phyloP scores from a whole-genome alignment of 2,888 invertebrate species.

The Pemphredon lugubris region DNA sequence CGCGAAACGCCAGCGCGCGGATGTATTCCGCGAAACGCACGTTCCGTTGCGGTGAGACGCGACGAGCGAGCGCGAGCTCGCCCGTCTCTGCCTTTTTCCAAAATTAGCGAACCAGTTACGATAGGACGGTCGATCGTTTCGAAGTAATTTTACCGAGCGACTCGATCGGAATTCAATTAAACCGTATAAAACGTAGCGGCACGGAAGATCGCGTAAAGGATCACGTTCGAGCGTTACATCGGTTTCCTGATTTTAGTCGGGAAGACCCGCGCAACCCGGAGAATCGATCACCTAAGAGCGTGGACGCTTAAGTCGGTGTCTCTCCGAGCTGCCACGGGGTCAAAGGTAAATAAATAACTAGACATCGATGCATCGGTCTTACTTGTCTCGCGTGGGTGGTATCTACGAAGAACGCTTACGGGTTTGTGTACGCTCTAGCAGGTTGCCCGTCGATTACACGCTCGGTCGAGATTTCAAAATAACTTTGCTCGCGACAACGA shows the following conservation, averaged over 20 bases:
- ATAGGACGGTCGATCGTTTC: too few relatives aligned
- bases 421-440: too few relatives aligned
- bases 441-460: conserved; percentile 26
- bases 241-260: too few relatives aligned
- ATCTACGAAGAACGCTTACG: too few relatives aligned
- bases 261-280: not conserved
- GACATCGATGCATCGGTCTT: conserved; percentile 30
- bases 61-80: too few relatives aligned
- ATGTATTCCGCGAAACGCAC: conserved; percentile 47
- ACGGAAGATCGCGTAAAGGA: too few relatives aligned
- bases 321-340: conserved; percentile 24
- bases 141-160: not conserved
- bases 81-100: too few relatives aligned
- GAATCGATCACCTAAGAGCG: conserved; percentile 27
- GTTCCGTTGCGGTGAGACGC: not conserved
- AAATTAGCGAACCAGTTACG: too few relatives aligned
- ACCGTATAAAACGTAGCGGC: too few relatives aligned
- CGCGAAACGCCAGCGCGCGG: conserved; percentile 56
- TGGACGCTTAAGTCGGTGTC: conserved; percentile 7
- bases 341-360: conserved; percentile 47
- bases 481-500: not conserved
- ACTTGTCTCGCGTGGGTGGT: conserved; percentile 9
- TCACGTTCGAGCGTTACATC: too few relatives aligned
- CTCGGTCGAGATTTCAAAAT: conserved; percentile 22
- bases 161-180: too few relatives aligned